phyloP scores from a whole-genome alignment of 2,888 invertebrate genomes.

The Caenorhabditis becei region DNA sequence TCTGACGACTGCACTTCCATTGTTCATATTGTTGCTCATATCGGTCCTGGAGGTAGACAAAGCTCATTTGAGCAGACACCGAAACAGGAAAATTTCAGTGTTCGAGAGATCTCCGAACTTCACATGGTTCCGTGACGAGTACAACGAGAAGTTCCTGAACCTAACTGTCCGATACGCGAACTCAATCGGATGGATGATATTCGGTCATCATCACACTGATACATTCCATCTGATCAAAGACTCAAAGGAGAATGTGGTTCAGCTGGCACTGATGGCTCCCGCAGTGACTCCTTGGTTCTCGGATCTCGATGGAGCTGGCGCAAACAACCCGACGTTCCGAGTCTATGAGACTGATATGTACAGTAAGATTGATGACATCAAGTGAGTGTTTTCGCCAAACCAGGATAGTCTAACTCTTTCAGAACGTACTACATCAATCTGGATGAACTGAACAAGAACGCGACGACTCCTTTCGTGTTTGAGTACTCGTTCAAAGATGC shows the following conservation, averaged over 20 bases:
- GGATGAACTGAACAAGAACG: conserved; percentile 71
- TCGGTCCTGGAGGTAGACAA: conserved; percentile 76
- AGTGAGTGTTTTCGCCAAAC: conserved; percentile 39
- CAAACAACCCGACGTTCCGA: conserved; percentile 79
- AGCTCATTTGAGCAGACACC: too few species aligned
- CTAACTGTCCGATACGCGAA: conserved; percentile 80
- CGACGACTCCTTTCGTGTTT: conserved; percentile 59
- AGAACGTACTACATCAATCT: conserved; percentile 78
- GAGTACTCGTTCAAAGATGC: conserved; percentile 76
- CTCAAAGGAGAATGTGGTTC: conserved; percentile 80
- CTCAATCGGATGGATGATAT: conserved; percentile 82
- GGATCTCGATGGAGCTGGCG: conserved; percentile 81
- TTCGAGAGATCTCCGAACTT: conserved; percentile 81
- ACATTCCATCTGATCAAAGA: conserved; percentile 81
- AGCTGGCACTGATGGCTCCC: conserved; percentile 89
- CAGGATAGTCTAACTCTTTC: conserved; percentile 19
- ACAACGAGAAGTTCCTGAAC: conserved; percentile 81
- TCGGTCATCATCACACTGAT: conserved; percentile 82
- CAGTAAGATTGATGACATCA: conserved; percentile 68
- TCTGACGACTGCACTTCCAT: conserved; percentile 54
- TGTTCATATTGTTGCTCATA: conserved; percentile 79
- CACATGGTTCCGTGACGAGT: conserved; percentile 82
- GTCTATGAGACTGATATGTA: conserved; percentile 69
- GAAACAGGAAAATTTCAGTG: conserved; percentile 55
- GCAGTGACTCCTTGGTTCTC: conserved; percentile 92